Evolutionary conservation across 2,888 invertebrate genomes (phyloP).

Genomic region (Dorcus parallelipipedus): DNA sequence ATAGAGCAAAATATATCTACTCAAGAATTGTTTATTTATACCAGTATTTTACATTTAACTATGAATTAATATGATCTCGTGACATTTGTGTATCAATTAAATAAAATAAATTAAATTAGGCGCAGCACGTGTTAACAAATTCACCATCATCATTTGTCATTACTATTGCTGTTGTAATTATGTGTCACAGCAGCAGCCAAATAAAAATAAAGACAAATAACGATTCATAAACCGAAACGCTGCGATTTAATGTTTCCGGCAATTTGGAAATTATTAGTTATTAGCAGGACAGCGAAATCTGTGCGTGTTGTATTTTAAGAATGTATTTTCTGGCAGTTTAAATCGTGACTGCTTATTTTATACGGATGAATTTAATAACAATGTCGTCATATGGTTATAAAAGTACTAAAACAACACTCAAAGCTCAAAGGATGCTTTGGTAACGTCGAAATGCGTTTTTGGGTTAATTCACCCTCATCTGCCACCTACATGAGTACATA

Average conservation of each 20-base stretch:
- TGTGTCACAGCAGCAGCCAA: slow-evolving; percentile 7
- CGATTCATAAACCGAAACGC: slow-evolving; percentile 10
- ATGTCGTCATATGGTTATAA: too few species aligned
- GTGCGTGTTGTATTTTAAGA: too few species aligned
- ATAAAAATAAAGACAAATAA: slow-evolving; percentile 9
- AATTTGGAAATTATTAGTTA: slow-evolving; percentile 12
- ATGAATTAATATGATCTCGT: too few species aligned
- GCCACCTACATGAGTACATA: too few species aligned
- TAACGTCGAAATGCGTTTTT: too few species aligned
- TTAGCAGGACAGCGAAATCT: background rate
- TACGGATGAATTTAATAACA: too few species aligned
- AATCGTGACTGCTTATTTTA: background rate
- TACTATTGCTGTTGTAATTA: slow-evolving; percentile 12
- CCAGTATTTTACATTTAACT: too few species aligned
- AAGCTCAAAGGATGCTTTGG: too few species aligned
- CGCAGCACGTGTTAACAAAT: slow-evolving; percentile 6
- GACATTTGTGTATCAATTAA: background rate
- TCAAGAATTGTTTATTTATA: background rate
- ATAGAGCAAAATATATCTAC: background rate
- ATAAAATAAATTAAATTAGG: background rate
- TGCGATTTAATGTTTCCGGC: slow-evolving; percentile 7
- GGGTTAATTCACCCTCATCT: too few species aligned
- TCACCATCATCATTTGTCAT: slow-evolving; percentile 12
- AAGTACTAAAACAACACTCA: too few species aligned
- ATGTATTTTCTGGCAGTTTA: too few species aligned